A percentile compares a stretch with the other conserved stretches of the same genome.
These are phyloP conservation scores for Aphaenogaster rudis DNA, from an alignment of 1,140 invertebrate genomes.

Conservation along the genomic window DNA sequence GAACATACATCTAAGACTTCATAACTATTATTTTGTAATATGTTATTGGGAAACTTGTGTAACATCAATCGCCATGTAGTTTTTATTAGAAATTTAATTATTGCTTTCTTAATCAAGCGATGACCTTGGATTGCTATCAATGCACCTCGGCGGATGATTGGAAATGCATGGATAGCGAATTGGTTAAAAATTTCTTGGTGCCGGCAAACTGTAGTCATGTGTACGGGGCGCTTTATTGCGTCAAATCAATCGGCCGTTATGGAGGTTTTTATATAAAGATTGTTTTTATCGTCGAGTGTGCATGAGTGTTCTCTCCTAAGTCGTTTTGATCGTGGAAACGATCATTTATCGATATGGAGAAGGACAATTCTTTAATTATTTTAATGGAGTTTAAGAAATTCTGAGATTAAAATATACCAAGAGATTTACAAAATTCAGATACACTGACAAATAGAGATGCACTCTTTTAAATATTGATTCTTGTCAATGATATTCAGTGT, in stretches of 20 bases:
- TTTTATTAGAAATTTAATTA: conserved; percentile 52
- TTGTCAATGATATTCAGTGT: neutral
- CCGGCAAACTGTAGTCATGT: conserved; percentile 91
- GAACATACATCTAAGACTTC: neutral
- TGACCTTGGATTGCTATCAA: conserved; percentile 92
- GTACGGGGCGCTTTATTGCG: conserved; percentile 93
- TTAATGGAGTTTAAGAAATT: neutral
- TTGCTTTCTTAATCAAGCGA: conserved; percentile 83
- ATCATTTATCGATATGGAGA: neutral
- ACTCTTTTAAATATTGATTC: neutral
- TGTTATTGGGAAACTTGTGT: conserved; percentile 20
- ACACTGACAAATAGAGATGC: neutral
- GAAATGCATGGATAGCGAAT: conserved; percentile 92
- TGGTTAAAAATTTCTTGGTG: conserved; percentile 89
- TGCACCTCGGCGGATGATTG: conserved; percentile 92
- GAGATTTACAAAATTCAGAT: neutral
- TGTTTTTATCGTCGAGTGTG: conserved; percentile 24
- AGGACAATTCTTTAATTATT: neutral
- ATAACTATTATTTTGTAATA: conserved; percentile 1
- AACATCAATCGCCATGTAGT: neutral
- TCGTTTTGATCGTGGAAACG: neutral
- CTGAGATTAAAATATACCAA: neutral
- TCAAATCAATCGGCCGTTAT: conserved; percentile 92
- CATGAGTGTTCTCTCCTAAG: neutral
- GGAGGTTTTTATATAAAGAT: conserved; percentile 83